These are phyloP conservation scores for Vimba vimba DNA, from an alignment of 2,113 vertebrate species.

Conservation along the genomic window DNA sequence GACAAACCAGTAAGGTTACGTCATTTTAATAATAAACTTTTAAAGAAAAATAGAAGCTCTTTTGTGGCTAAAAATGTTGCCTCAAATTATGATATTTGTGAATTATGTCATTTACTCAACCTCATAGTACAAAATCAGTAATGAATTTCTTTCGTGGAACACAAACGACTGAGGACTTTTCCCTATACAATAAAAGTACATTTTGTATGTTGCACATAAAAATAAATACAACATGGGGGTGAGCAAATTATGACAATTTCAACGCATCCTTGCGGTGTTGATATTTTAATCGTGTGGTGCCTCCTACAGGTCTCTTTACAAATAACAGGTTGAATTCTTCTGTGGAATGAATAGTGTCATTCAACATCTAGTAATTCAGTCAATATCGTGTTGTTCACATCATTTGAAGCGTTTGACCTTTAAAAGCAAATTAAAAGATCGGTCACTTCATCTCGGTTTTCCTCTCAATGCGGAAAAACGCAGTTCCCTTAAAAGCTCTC, in stretches of 20 bases:
- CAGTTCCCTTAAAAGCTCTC: slow-evolving; percentile 1
- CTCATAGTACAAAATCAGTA: neutral
- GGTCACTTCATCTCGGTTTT: neutral
- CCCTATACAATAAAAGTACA: neutral
- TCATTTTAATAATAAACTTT: neutral
- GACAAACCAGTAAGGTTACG: neutral
- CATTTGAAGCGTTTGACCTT: neutral
- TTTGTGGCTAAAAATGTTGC: neutral
- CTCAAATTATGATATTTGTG: neutral
- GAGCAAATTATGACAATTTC: neutral
- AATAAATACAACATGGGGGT: neutral
- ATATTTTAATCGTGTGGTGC: neutral
- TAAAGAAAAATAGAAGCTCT: neutral
- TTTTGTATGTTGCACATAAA: neutral
- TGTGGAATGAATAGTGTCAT: neutral
- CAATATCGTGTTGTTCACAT: neutral
- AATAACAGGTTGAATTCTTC: neutral
- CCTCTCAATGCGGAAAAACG: neutral
- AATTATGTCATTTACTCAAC: neutral
- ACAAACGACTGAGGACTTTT: neutral
- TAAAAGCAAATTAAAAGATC: neutral
- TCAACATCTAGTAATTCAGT: neutral
- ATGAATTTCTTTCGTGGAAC: neutral
- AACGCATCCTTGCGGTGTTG: neutral
- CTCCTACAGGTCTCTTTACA: slow-evolving; percentile 3